Evolutionary conservation across 2,797 vertebrate genomes (phyloP).

Genomic region (Enteromius fasciolatus): DNA sequence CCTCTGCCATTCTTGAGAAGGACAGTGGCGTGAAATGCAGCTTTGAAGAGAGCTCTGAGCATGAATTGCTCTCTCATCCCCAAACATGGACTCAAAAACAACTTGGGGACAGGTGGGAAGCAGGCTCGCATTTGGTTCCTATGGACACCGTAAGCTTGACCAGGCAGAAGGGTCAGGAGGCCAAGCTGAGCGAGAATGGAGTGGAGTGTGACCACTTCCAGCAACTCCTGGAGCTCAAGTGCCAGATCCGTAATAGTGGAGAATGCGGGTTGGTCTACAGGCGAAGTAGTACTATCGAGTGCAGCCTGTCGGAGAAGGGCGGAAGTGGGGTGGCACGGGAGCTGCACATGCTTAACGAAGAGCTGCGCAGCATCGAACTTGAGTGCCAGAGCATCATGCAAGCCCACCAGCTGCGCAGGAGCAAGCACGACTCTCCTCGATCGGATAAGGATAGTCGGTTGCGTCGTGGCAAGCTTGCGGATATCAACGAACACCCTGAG

Average conservation of each 20-base stretch:
- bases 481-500: slow-evolving; percentile 89
- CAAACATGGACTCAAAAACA: slow-evolving; percentile 68
- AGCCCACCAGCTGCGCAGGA: slow-evolving; percentile 86
- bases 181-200: slow-evolving; percentile 64
- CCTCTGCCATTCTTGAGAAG: slow-evolving; percentile 91
- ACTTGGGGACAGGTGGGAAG: slow-evolving; percentile 72
- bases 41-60: slow-evolving; percentile 88
- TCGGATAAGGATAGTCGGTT: slow-evolving; percentile 72
- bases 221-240: slow-evolving; percentile 93
- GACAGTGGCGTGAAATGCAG: slow-evolving; percentile 89
- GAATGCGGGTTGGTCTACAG: slow-evolving; percentile 93
- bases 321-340: slow-evolving; percentile 84
- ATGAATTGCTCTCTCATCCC: slow-evolving; percentile 78
- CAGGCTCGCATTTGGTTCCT: slow-evolving; percentile 65
- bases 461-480: slow-evolving; percentile 81
- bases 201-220: slow-evolving; percentile 87
- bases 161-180: slow-evolving; percentile 56
- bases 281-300: slow-evolving; percentile 88
- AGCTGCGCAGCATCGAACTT: slow-evolving; percentile 90
- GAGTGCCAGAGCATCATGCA: slow-evolving; percentile 98
- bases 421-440: slow-evolving; percentile 59
- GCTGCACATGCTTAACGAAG: slow-evolving; percentile 92
- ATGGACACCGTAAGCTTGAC: slow-evolving; percentile 57
- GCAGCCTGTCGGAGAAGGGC: slow-evolving; percentile 80
- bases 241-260: slow-evolving; percentile 88